phyloP scores from a whole-genome alignment of 2,797 vertebrate genomes.

The Onychomys leucogaster region DNA sequence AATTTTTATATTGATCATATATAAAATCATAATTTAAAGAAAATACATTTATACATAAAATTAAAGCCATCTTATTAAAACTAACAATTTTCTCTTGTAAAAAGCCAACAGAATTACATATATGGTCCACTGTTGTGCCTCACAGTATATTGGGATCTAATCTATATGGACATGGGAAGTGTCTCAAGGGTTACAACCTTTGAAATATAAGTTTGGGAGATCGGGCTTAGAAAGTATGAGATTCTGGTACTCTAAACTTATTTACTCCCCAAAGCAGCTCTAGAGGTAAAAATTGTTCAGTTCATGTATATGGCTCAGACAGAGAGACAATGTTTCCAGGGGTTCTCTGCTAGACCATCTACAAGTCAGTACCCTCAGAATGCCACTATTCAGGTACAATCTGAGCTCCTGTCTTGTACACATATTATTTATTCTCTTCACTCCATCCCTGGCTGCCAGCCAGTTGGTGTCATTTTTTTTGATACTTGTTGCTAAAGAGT shows the following conservation, averaged over 20 bases:
- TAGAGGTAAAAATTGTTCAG: neutral
- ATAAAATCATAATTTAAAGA: slow-evolving; percentile 9
- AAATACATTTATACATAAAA: neutral
- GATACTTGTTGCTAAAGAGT: neutral
- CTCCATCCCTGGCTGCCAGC: neutral
- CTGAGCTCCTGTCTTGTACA: neutral
- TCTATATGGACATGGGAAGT: neutral
- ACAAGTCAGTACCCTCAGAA: neutral
- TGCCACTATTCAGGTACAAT: fast-evolving
- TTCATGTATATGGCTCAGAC: neutral
- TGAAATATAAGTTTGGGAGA: neutral
- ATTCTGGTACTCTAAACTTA: neutral
- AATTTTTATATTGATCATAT: neutral
- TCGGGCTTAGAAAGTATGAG: neutral
- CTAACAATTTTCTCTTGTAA: neutral
- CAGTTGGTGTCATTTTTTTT: neutral
- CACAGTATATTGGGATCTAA: neutral
- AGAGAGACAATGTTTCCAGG: neutral
- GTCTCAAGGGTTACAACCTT: neutral
- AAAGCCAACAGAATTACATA: neutral
- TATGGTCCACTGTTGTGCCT: neutral
- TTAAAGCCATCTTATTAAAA: neutral
- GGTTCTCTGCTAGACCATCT: neutral
- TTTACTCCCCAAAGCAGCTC: neutral
- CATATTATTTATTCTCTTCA: neutral